These are phyloP conservation scores for Holocentrus rufus DNA, from an alignment of 2,797 vertebrate species.

Conservation along the genomic window DNA sequence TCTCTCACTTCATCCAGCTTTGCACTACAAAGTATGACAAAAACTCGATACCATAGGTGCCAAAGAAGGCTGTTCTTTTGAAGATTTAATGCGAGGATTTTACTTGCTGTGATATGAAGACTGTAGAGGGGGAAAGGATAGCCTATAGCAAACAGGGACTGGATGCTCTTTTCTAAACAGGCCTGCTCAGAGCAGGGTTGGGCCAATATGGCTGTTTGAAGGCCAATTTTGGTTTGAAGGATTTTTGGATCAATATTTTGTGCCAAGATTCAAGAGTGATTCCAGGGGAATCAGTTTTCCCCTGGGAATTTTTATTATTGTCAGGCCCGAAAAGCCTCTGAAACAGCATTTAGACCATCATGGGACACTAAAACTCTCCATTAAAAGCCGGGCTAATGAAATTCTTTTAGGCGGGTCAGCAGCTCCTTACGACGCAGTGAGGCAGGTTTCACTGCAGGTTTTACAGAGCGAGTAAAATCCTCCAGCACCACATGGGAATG, in stretches of 20 bases:
- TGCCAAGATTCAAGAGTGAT: too few species aligned
- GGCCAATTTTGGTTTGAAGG: too few species aligned
- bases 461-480: conserved; percentile 27
- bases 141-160: neutral
- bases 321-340: neutral
- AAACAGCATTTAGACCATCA: neutral
- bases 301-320: neutral
- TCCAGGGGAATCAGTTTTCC: neutral
- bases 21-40: neutral
- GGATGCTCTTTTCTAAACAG: conserved; percentile 6
- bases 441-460: conserved; percentile 16
- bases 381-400: conserved; percentile 6
- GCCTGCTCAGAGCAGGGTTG: neutral
- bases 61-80: conserved; percentile 10
- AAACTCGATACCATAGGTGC: conserved; percentile 9
- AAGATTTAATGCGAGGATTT: conserved; percentile 19
- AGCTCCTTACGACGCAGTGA: neutral
- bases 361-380: neutral
- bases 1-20: conserved; percentile 3
- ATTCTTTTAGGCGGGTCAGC: neutral
- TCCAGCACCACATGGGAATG: neutral
- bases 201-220: too few species aligned
- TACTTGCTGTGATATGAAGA: conserved; percentile 6
- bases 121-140: neutral
- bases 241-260: too few species aligned